Evolutionary conservation across 1,140 invertebrate genomes (phyloP).

Genomic region (Calephelis nemesis): DNA sequence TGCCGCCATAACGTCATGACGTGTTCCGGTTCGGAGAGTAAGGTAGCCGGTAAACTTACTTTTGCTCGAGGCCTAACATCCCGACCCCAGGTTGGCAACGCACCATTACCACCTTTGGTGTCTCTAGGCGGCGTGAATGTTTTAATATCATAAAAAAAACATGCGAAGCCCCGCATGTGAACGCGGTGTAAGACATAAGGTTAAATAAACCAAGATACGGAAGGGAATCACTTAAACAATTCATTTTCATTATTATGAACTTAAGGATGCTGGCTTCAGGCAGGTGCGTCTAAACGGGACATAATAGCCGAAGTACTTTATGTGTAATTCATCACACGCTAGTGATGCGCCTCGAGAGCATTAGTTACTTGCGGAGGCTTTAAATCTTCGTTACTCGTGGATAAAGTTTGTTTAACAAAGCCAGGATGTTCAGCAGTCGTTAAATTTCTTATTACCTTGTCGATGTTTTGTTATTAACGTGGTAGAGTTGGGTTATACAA

Average conservation of each 20-base stretch:
- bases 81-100: no score
- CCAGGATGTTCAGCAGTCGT: not conserved
- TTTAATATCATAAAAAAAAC: no score
- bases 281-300: not conserved
- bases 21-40: no score
- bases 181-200: no score
- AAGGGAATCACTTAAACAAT: no score
- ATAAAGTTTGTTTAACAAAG: slow-evolving; percentile 5
- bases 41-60: no score
- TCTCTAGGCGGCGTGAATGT: no score
- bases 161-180: no score
- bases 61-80: no score
- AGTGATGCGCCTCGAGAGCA: not conserved
- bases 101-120: no score
- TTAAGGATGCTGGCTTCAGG: not conserved
- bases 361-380: not conserved
- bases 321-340: slow-evolving; percentile 6
- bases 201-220: no score
- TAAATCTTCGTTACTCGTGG: slow-evolving; percentile 1
- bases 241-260: not conserved
- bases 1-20: no score
- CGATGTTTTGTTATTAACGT: not conserved
- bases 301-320: slow-evolving; percentile 1
- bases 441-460: not conserved
- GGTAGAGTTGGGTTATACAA: not conserved